These are phyloP conservation scores for Leuciscus waleckii DNA, from an alignment of 2,797 vertebrate genomes.

Conservation along the genomic window DNA sequence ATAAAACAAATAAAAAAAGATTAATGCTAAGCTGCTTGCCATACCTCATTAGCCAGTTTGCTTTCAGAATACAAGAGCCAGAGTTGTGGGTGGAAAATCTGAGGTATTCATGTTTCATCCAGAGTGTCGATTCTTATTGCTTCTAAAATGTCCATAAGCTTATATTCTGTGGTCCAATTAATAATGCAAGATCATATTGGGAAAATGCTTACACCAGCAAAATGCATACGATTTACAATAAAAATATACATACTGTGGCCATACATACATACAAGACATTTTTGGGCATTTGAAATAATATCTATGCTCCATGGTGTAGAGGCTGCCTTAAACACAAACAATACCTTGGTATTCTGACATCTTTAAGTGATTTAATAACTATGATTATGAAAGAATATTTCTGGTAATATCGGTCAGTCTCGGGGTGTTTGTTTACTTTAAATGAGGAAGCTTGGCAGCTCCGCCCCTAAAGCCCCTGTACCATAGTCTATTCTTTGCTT, in stretches of 20 bases:
- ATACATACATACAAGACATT: not conserved
- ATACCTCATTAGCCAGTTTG: constrained; percentile 7
- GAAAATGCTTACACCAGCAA: constrained; percentile 64
- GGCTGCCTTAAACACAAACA: not conserved
- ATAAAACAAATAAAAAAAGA: not conserved
- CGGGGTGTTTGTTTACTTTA: constrained; percentile 81
- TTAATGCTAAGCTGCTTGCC: not conserved
- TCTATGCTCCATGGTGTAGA: not conserved
- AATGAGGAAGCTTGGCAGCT: constrained; percentile 62
- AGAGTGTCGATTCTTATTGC: not conserved
- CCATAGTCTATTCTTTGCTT: constrained; percentile 75
- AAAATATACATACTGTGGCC: not conserved
- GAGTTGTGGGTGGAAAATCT: constrained; percentile 18
- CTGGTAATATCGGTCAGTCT: not conserved
- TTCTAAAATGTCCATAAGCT: not conserved
- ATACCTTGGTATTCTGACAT: not conserved
- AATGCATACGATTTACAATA: constrained; percentile 2
- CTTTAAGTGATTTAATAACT: not conserved
- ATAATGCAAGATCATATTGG: not conserved
- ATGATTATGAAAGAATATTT: not conserved
- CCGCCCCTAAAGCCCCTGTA: constrained; percentile 69
- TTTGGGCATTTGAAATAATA: not conserved
- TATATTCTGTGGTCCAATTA: not conserved
- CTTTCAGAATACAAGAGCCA: constrained; percentile 13
- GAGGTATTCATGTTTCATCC: not conserved